These are phyloP conservation scores for Nemoura dubitans DNA, from an alignment of 2,888 invertebrate species.

Conservation along the genomic window DNA sequence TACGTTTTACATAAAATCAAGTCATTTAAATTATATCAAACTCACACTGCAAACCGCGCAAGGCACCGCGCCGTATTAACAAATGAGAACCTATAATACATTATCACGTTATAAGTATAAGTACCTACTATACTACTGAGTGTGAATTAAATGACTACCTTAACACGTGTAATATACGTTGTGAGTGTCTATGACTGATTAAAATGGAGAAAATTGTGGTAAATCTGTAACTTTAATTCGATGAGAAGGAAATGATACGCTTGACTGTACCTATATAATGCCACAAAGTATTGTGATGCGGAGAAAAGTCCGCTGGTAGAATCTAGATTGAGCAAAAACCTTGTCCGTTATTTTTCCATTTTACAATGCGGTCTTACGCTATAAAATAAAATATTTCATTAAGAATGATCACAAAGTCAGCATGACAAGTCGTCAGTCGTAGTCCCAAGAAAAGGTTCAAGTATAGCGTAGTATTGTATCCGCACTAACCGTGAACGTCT, in stretches of 20 bases:
- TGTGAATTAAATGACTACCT: not conserved
- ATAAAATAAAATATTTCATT: not conserved
- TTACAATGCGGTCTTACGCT: not conserved
- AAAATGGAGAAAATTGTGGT: not conserved
- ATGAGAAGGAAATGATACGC: not conserved
- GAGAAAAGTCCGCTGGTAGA: not conserved
- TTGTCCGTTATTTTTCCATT: not conserved
- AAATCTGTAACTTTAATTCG: too few species aligned
- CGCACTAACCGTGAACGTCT: too few species aligned
- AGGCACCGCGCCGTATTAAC: too few species aligned
- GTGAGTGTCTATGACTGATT: slow-evolving; percentile 7
- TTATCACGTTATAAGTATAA: too few species aligned
- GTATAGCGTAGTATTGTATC: too few species aligned
- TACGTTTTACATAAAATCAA: too few species aligned
- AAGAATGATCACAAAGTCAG: too few species aligned
- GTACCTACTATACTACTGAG: not conserved
- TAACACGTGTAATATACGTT: not conserved
- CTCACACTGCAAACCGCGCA: too few species aligned
- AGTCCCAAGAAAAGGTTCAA: too few species aligned
- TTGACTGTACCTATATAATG: not conserved
- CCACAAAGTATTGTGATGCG: not conserved
- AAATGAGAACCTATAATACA: too few species aligned
- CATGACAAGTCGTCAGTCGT: too few species aligned
- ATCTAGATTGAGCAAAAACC: not conserved
- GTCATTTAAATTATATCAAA: too few species aligned